These are phyloP conservation scores for Musca vetustissima DNA, from an alignment of 1,140 invertebrate genomes.

Conservation along the genomic window DNA sequence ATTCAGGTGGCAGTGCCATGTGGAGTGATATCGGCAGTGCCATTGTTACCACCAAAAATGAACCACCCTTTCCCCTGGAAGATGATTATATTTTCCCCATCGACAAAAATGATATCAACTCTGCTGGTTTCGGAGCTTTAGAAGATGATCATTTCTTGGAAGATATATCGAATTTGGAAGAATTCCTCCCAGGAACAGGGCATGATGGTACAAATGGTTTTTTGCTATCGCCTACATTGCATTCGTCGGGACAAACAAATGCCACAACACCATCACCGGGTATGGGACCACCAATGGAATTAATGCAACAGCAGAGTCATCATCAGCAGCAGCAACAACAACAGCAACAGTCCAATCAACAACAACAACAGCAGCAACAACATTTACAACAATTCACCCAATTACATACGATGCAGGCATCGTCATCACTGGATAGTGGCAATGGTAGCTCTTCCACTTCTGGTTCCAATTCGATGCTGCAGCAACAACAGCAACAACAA, in stretches of 20 bases:
- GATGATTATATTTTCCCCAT: constrained; percentile 89
- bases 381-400: constrained; percentile 32
- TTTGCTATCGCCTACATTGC: constrained; percentile 50
- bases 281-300: constrained; percentile 46
- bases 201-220: constrained; percentile 54
- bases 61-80: constrained; percentile 73
- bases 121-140: constrained; percentile 83
- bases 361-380: constrained; percentile 29
- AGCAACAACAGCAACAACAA: constrained; percentile 39
- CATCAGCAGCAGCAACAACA: constrained; percentile 51
- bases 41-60: constrained; percentile 59
- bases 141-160: constrained; percentile 79
- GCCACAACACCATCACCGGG: constrained; percentile 45
- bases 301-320: constrained; percentile 55
- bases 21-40: constrained; percentile 54
- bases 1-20: constrained; percentile 47
- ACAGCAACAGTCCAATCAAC: constrained; percentile 33
- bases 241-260: constrained; percentile 21
- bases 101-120: constrained; percentile 80
- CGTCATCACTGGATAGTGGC: constrained; percentile 8
- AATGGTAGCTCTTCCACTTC: background rate
- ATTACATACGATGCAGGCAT: constrained; percentile 34
- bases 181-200: constrained; percentile 70
- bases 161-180: constrained; percentile 67
- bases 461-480: background rate